These are phyloP conservation scores for Philypnodon macrostomus DNA, from an alignment of 2,797 vertebrate species.

Conservation along the genomic window DNA sequence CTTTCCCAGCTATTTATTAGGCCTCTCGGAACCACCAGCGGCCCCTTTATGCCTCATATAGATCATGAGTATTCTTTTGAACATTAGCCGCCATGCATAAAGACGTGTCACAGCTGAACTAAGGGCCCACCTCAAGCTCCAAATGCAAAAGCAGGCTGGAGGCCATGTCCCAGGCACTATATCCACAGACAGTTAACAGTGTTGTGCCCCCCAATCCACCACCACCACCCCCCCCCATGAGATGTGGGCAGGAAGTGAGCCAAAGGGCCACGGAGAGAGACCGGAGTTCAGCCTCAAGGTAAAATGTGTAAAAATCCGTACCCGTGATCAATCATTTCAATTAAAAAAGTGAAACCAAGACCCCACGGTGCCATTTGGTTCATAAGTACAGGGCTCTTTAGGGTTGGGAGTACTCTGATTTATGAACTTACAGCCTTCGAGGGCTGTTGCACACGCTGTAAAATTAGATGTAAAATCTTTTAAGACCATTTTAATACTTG, in stretches of 20 bases:
- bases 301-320: slow-evolving; percentile 87
- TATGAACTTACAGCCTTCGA: slow-evolving; percentile 42
- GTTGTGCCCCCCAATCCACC: too few relatives aligned
- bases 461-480: too few relatives aligned
- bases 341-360: slow-evolving; percentile 37
- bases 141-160: slow-evolving; percentile 51
- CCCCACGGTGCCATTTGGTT: slow-evolving; percentile 29
- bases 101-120: slow-evolving; percentile 71
- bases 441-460: not conserved
- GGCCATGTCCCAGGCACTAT: slow-evolving; percentile 66
- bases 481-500: too few relatives aligned
- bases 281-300: slow-evolving; percentile 88
- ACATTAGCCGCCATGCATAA: slow-evolving; percentile 70
- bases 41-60: slow-evolving; percentile 61
- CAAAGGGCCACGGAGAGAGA: slow-evolving; percentile 77
- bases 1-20: slow-evolving; percentile 65
- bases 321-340: slow-evolving; percentile 82
- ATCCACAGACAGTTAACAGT: slow-evolving; percentile 77
- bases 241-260: slow-evolving; percentile 86
- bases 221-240: slow-evolving; percentile 76
- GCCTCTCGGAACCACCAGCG: slow-evolving; percentile 55
- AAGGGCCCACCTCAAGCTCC: slow-evolving; percentile 42
- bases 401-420: slow-evolving; percentile 55
- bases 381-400: slow-evolving; percentile 39
- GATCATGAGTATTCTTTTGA: slow-evolving; percentile 71